A percentile compares a stretch with the other conserved stretches of the same genome.
These are phyloP conservation scores for Tuta absoluta DNA, from an alignment of 2,888 invertebrate genomes.

Conservation along the genomic window DNA sequence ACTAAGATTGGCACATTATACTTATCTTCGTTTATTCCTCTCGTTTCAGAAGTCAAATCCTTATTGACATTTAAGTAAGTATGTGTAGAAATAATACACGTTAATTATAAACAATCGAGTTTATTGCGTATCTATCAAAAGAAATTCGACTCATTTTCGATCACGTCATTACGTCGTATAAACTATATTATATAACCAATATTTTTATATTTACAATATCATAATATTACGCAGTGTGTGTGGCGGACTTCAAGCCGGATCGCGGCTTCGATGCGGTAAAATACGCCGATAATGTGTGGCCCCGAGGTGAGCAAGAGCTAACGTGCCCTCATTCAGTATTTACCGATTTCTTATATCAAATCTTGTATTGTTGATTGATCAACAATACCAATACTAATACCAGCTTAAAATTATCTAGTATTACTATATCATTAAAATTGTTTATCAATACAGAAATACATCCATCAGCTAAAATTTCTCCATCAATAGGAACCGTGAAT, in stretches of 20 bases:
- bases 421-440: background rate
- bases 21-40: background rate
- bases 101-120: slow-evolving; percentile 57
- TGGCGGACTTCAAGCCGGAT: slow-evolving; percentile 35
- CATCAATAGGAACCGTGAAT: slow-evolving; percentile 8
- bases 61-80: too few species aligned
- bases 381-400: background rate
- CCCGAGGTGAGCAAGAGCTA: background rate
- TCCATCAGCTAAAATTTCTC: background rate
- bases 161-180: slow-evolving; percentile 70
- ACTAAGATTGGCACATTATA: too few species aligned
- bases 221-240: slow-evolving; percentile 44
- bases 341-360: background rate
- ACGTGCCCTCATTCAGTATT: background rate
- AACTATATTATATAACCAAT: slow-evolving; percentile 64
- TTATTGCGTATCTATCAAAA: slow-evolving; percentile 79
- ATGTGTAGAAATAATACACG: background rate
- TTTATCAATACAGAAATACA: background rate
- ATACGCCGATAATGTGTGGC: background rate
- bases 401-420: background rate
- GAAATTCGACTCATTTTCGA: slow-evolving; percentile 74
- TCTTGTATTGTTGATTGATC: background rate
- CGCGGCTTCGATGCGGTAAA: slow-evolving; percentile 19
- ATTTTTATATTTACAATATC: slow-evolving; percentile 59
- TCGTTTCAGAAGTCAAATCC: too few species aligned